phyloP scores from a whole-genome alignment of 2,113 vertebrate species.

The Dryoscopus gambensis region DNA sequence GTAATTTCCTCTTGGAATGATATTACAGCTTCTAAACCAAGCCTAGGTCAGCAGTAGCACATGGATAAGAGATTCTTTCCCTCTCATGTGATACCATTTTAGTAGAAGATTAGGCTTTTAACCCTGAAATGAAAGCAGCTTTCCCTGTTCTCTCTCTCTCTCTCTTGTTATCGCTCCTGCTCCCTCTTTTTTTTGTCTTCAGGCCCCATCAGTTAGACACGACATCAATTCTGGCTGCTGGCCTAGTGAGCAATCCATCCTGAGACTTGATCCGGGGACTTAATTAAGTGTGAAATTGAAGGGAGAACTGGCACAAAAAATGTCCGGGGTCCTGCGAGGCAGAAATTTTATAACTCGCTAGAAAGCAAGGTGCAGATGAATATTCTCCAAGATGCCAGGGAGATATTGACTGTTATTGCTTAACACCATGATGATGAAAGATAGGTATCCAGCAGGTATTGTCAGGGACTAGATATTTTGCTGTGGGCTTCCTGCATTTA shows the following conservation, averaged over 20 bases:
- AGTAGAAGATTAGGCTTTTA: conserved; percentile 48
- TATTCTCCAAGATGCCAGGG: neutral
- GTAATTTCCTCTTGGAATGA: conserved; percentile 24
- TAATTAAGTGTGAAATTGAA: conserved; percentile 54
- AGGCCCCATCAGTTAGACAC: neutral
- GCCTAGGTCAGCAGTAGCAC: neutral
- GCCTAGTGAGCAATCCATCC: conserved; percentile 33
- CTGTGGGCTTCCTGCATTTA: neutral
- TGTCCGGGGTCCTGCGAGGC: neutral
- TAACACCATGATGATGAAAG: neutral
- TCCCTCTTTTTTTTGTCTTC: neutral
- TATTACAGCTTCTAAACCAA: conserved; percentile 46
- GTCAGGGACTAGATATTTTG: neutral
- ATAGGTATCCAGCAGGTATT: neutral
- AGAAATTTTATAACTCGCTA: neutral
- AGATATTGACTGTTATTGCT: neutral
- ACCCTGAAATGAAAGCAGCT: conserved; percentile 40
- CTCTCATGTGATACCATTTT: neutral
- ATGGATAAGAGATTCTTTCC: conserved; percentile 7
- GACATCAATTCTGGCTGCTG: conserved; percentile 35
- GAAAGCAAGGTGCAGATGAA: conserved; percentile 1
- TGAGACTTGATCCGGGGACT: neutral
- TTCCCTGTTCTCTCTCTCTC: neutral
- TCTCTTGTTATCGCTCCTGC: neutral
- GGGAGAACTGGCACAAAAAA: neutral